Evolutionary conservation across 2,888 invertebrate species (phyloP).

Genomic region (Eristalis tenax): DNA sequence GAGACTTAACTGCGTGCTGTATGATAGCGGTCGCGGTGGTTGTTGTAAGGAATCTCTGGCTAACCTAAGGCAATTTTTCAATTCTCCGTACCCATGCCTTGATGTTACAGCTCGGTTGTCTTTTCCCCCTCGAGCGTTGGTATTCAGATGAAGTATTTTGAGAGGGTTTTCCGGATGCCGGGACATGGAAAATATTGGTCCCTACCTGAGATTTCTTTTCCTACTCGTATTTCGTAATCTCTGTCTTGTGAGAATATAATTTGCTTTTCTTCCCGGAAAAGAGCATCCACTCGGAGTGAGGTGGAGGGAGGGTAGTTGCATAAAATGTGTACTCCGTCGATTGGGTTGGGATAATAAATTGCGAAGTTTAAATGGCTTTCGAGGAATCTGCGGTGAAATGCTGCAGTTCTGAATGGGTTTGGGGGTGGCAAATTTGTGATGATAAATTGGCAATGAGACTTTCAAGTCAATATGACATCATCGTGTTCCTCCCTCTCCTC

Average conservation of each 20-base stretch:
- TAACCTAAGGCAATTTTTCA: constrained; percentile 37
- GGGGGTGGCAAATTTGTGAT: neutral
- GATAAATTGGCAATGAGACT: neutral
- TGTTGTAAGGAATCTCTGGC: constrained; percentile 5
- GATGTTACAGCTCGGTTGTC: neutral
- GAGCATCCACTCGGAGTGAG: neutral
- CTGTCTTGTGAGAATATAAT: no score
- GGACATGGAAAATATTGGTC: constrained; percentile 20
- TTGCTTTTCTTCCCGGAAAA: neutral
- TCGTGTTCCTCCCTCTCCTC: neutral
- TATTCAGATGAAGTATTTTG: neutral
- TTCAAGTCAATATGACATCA: neutral
- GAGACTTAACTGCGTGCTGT: no score
- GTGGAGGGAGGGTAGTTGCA: neutral
- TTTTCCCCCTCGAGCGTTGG: neutral
- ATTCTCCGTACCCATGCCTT: constrained; percentile 22
- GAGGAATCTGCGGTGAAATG: neutral
- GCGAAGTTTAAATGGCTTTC: neutral
- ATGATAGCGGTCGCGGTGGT: neutral
- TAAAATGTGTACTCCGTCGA: neutral
- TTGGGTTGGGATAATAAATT: neutral
- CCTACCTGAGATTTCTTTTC: constrained; percentile 1
- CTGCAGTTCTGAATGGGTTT: neutral
- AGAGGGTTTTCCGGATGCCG: neutral
- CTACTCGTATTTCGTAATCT: neutral